Percentiles rank a stretch among this genome's conserved stretches.
Evolutionary conservation across 2,113 vertebrate species (phyloP).

Genomic region (Rhea pennata): DNA sequence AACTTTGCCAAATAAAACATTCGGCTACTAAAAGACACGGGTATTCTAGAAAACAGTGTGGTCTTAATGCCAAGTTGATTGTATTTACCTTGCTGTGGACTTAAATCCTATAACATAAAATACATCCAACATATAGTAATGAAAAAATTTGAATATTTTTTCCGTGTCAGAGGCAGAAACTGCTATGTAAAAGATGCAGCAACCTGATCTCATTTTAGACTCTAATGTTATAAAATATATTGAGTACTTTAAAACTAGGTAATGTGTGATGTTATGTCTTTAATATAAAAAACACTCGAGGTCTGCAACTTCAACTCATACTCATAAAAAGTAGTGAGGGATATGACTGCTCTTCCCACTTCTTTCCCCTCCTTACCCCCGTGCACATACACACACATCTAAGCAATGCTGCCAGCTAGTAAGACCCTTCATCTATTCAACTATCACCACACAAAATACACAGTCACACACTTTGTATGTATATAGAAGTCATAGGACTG

Average conservation of each 20-base stretch:
- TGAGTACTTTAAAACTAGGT: neutral
- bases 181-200: neutral
- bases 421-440: neutral
- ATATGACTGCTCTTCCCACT: neutral
- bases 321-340: neutral
- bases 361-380: neutral
- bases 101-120: conserved; percentile 22
- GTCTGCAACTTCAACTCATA: neutral
- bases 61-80: neutral
- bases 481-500: neutral
- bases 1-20: conserved; percentile 15
- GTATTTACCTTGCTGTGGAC: neutral
- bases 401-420: neutral
- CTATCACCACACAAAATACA: neutral
- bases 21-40: neutral
- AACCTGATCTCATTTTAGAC: neutral
- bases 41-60: neutral
- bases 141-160: neutral
- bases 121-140: neutral
- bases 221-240: neutral
- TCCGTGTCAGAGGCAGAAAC: neutral
- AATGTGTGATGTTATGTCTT: neutral
- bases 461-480: neutral
- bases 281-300: neutral
- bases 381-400: accelerated